These are phyloP conservation scores for Ellobium chinense DNA, from an alignment of 2,888 invertebrate genomes.

Conservation along the genomic window DNA sequence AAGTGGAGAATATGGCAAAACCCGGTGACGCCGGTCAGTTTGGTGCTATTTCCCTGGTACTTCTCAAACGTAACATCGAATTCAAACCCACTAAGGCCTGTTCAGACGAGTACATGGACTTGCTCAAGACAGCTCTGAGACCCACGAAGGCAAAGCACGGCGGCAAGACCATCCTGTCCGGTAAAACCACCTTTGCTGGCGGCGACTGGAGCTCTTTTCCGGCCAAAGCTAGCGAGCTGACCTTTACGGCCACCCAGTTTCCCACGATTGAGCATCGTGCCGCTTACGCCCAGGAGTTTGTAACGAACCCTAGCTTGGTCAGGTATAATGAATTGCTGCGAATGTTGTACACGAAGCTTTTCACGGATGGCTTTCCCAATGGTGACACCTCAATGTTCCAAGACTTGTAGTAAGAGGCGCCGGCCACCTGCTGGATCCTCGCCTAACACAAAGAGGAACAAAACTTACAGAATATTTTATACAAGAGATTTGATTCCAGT, in stretches of 20 bases:
- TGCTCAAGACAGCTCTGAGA: neutral
- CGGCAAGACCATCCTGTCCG: neutral
- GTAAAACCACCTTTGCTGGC: neutral
- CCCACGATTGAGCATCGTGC: neutral
- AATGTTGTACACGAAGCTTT: neutral
- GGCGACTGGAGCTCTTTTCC: conserved; percentile 12
- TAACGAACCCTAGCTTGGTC: neutral
- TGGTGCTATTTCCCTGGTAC: neutral
- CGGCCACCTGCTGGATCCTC: no score
- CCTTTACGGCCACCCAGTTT: neutral
- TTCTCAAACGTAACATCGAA: neutral
- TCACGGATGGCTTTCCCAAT: neutral
- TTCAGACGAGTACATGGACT: neutral
- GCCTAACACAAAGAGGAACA: no score
- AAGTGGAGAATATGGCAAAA: neutral
- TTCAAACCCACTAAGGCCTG: neutral
- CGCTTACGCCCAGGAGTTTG: neutral
- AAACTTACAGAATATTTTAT: no score
- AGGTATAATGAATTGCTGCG: neutral
- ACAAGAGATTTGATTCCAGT: no score
- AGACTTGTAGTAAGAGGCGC: no score
- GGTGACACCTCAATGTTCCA: neutral
- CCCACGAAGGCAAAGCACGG: neutral
- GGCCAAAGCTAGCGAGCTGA: neutral
- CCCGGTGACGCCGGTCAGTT: neutral